Conservation (phyloP, 2,113 vertebrate genomes). For the Martes martes region DNA sequence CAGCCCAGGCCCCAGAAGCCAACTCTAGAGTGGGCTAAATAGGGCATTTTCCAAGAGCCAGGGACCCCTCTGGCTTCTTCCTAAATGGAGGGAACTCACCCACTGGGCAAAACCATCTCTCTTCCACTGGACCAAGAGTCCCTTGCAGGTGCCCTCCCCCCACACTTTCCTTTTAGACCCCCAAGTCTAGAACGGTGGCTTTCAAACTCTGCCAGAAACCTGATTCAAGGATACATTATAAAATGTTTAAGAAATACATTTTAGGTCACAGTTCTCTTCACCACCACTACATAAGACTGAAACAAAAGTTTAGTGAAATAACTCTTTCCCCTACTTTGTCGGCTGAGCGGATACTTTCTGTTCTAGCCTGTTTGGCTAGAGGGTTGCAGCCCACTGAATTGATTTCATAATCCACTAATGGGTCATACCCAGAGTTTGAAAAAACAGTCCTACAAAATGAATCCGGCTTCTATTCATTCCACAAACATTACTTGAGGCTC, state of each 20-base stretch:
- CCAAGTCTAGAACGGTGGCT: neutral
- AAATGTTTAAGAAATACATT: neutral
- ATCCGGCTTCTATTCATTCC: neutral
- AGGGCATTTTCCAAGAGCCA: neutral
- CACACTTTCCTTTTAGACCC: neutral
- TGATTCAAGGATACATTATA: no score
- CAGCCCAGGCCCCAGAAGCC: neutral
- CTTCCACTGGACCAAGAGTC: neutral
- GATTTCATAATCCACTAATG: neutral
- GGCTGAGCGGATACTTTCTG: neutral
- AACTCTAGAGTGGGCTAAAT: neutral
- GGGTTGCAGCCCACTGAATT: neutral
- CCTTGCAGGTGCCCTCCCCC: neutral
- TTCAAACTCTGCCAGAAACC: neutral
- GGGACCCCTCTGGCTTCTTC: neutral
- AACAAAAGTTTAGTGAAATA: conserved; percentile 17
- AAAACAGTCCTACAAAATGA: neutral
- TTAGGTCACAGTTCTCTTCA: neutral
- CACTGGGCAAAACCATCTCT: neutral
- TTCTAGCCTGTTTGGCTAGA: neutral
- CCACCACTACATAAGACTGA: neutral
- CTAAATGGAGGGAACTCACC: neutral
- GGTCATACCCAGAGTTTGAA: conserved; percentile 10
- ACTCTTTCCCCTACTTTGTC: neutral
- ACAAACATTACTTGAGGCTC: neutral